Conservation (phyloP, 2,113 vertebrate genomes). For the Melospiza melodia region DNA sequence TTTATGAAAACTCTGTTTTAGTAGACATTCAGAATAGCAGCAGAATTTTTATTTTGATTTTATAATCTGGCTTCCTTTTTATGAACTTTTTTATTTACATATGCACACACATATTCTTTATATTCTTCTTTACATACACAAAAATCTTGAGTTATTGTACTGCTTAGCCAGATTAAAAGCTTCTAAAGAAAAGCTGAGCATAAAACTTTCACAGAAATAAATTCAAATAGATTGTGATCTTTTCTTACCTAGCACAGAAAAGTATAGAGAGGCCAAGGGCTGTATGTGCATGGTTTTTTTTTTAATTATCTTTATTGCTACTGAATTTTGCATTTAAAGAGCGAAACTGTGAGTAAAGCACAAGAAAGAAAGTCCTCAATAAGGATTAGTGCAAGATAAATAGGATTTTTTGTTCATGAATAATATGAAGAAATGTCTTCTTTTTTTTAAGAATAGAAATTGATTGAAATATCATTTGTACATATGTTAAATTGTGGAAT, state of each 20-base stretch:
- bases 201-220: neutral
- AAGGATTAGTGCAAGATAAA: neutral
- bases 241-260: neutral
- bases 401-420: neutral
- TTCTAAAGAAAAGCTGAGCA: neutral
- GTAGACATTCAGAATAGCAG: neutral
- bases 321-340: neutral
- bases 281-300: neutral
- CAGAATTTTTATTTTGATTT: neutral
- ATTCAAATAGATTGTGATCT: neutral
- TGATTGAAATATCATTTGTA: neutral
- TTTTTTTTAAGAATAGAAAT: neutral
- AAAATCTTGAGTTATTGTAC: neutral
- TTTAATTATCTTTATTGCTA: neutral
- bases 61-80: neutral
- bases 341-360: neutral
- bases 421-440: neutral
- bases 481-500: neutral
- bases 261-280: neutral
- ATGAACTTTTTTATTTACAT: neutral
- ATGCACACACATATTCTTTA: neutral
- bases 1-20: neutral
- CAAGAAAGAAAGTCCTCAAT: neutral
- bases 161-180: neutral
- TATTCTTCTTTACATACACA: neutral